Evolutionary conservation across 2,888 invertebrate species (phyloP), one percentile per base, ranked within the genome.

Genomic region (Ecdyonurus torrentis): DNA sequence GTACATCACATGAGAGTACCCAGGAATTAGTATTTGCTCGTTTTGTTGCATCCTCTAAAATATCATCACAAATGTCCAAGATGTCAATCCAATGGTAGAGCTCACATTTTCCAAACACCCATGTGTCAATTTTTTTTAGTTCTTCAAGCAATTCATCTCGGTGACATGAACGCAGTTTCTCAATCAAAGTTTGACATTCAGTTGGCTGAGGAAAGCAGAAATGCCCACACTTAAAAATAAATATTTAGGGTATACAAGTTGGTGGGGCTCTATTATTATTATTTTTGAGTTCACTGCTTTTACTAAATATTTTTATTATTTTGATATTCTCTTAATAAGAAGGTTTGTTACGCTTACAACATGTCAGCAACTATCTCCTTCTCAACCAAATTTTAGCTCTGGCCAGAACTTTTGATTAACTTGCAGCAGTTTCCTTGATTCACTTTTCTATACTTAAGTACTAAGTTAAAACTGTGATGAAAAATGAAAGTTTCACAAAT

Each of bases 61-160:
- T 85, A 63, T 80, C 80, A 72, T 87, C 87, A 70, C 85, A 85
- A 58, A 84, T 80, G 74, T 91, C 89, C 63, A 91, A 75, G 22
- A 90, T 84, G 74, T 89, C 87, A 66, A 89, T 87, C 91, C 91
- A 91, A 73, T 91, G 89, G 70, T 86, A 87, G 20, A 91, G 75
- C 74, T 91, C 91, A 74, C 89, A 91, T 79, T 91, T 91, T 62
- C 89, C 90, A 74, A 85, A 90, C 25, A 87, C 87, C 89, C 90
- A 91, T 55, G 86, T 83, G 69, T 86, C 87, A 66, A 91, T 83
- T 67, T 82, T 82, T 65, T 83, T 82, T 63, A 91, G 75, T 73
- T 87, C 86, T 60, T 80, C 78, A 1, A 85, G 74, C 64, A 91
- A 76, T 70, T 85, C 84, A 63, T 81, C 77, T 58, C 81, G 80